phyloP scores from a whole-genome alignment of 2,113 vertebrate species.

The Eptesicus fuscus region DNA sequence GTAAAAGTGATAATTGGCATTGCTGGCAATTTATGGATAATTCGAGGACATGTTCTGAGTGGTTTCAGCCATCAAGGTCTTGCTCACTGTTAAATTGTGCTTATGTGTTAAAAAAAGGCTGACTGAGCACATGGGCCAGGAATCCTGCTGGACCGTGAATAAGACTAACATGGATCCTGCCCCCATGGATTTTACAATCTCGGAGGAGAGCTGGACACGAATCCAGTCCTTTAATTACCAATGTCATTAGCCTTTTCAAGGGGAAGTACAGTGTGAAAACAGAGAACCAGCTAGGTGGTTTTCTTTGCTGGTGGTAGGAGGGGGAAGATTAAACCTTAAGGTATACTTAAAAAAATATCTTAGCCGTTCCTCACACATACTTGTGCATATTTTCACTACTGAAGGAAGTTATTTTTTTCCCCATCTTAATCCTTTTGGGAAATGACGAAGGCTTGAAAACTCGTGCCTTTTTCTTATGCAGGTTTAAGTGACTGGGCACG shows the following conservation, averaged over 20 bases:
- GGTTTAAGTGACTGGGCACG: not conserved
- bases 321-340: not conserved
- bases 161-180: not conserved
- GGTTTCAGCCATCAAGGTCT: not conserved
- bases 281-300: not conserved
- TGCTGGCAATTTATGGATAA: not conserved
- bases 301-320: accelerated
- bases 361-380: not conserved
- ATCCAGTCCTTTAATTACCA: not conserved
- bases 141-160: not conserved
- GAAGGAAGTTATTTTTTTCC: not conserved
- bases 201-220: too few relatives aligned
- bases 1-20: not conserved
- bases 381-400: not conserved
- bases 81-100: not conserved
- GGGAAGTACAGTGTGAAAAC: not conserved
- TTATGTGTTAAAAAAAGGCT: not conserved
- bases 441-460: not conserved
- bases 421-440: not conserved
- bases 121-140: not conserved
- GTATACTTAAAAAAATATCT: not conserved
- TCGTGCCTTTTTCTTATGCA: not conserved
- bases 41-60: not conserved
- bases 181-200: not conserved
- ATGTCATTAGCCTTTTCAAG: not conserved